Evolutionary conservation across 2,888 invertebrate species (phyloP).

Genomic region (Sinentomon sp.): DNA sequence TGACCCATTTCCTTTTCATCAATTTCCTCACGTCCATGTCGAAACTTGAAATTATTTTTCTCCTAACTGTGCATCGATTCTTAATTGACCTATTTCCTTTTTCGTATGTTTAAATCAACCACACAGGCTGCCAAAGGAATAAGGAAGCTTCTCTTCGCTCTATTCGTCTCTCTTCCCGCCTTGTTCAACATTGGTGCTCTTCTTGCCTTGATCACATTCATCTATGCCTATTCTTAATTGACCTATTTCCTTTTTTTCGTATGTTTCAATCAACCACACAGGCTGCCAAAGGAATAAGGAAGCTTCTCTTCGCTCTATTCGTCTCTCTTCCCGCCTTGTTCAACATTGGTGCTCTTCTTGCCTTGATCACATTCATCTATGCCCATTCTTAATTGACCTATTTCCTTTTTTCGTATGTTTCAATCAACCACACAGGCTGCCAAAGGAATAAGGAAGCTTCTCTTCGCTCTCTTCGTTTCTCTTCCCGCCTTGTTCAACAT

Average conservation of each 20-base stretch:
- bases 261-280: no score
- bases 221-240: no score
- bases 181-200: constrained; percentile 85
- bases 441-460: constrained; percentile 80
- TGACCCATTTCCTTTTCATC: no score
- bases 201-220: constrained; percentile 74
- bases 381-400: no score
- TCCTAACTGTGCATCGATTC: no score
- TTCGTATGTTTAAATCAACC: no score
- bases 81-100: no score
- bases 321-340: constrained; percentile 84
- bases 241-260: no score
- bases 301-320: constrained; percentile 74
- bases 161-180: constrained; percentile 81
- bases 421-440: no score
- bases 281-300: constrained; percentile 89
- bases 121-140: constrained; percentile 94
- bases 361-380: constrained; percentile 82
- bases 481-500: constrained; percentile 87
- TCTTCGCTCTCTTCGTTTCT: constrained; percentile 81
- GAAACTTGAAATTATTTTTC: no score
- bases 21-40: no score
- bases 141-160: constrained; percentile 71
- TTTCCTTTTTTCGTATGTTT: no score
- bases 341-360: constrained; percentile 77